Evolutionary conservation across 2,888 invertebrate genomes (phyloP).

Genomic region (Thysanoteuthis rhombus): DNA sequence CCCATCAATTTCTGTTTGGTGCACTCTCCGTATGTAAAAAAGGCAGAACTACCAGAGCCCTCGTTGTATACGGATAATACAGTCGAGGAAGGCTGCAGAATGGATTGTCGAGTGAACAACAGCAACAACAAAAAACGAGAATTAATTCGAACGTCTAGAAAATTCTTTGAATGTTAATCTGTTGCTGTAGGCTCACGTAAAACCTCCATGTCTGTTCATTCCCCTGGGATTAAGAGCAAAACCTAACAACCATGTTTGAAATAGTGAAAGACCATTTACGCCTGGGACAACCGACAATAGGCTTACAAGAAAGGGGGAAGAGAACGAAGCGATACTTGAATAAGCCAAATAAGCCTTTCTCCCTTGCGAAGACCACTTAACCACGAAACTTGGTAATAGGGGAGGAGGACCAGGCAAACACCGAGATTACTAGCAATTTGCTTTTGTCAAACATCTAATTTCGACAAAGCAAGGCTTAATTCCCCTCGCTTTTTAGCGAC

Average conservation of each 20-base stretch:
- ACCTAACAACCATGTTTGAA: background rate
- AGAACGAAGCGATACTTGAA: no score
- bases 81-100: no score
- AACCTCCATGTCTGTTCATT: background rate
- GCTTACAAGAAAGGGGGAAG: background rate
- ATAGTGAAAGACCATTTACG: background rate
- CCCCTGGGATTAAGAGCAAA: background rate
- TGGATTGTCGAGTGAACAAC: no score
- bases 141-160: no score
- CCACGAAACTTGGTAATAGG: background rate
- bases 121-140: no score
- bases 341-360: no score
- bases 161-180: background rate
- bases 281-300: background rate
- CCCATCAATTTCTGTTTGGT: no score
- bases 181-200: background rate
- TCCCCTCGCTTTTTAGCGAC: background rate
- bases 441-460: slow-evolving; percentile 12
- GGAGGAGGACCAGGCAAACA: background rate
- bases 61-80: no score
- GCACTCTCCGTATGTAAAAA: no score
- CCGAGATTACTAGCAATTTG: background rate
- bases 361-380: background rate
- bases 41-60: no score
- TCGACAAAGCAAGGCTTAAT: background rate